These are phyloP conservation scores for Ibidorhyncha struthersii DNA, from an alignment of 2,113 vertebrate species.

Conservation along the genomic window DNA sequence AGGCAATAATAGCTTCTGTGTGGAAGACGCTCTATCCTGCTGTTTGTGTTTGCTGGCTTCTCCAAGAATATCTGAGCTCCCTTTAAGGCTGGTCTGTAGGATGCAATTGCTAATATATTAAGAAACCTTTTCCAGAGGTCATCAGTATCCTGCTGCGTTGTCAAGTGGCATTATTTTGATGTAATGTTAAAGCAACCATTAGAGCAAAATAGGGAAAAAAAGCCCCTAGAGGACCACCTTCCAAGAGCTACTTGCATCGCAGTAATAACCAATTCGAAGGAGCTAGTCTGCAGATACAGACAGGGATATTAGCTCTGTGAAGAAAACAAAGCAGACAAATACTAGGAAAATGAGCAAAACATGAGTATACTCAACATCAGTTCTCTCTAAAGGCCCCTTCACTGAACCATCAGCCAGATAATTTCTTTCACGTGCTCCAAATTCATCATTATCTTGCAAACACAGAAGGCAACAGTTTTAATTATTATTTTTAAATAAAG, in stretches of 20 bases:
- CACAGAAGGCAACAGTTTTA: background rate
- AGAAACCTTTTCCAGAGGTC: background rate
- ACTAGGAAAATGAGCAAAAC: background rate
- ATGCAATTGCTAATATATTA: background rate
- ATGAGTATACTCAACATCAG: background rate
- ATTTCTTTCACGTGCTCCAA: background rate
- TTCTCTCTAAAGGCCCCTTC: background rate
- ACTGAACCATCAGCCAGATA: background rate
- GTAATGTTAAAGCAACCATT: background rate
- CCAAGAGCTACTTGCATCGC: background rate
- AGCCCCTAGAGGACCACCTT: background rate
- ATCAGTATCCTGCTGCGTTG: background rate
- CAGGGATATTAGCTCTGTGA: background rate
- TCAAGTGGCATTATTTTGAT: background rate
- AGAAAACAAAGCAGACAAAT: background rate
- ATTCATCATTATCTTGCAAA: background rate
- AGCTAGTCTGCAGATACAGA: background rate
- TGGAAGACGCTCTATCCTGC: background rate
- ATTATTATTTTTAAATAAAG: background rate
- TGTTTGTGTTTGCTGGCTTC: background rate
- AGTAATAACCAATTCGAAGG: background rate
- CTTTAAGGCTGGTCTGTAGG: background rate
- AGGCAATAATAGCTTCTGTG: background rate
- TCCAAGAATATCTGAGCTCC: background rate
- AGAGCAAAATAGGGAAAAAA: background rate